Conservation (phyloP, 2,113 vertebrate species). For the Capreolus pygargus region DNA sequence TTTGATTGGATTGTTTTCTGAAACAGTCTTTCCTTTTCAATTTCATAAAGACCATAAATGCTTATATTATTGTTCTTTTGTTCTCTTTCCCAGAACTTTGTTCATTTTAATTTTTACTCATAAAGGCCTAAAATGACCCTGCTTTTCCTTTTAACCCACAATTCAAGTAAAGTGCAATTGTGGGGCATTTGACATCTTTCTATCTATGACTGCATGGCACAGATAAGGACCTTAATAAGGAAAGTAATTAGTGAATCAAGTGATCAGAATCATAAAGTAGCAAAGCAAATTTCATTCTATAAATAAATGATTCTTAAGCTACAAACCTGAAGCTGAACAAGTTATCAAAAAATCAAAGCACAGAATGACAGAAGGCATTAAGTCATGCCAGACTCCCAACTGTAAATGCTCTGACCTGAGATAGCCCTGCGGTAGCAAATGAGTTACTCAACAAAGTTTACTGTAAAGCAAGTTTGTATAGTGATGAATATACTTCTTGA, state of each 20-base stretch:
- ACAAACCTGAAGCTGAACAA: background rate
- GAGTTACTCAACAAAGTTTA: background rate
- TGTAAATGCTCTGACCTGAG: background rate
- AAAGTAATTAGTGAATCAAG: background rate
- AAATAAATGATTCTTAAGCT: slow-evolving; percentile 5
- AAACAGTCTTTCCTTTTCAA: slow-evolving; percentile 40
- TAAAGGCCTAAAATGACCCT: background rate
- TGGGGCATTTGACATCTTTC: slow-evolving; percentile 9
- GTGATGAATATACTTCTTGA: background rate
- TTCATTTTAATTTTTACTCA: slow-evolving; percentile 41
- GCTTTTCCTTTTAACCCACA: background rate
- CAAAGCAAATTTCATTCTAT: slow-evolving; percentile 30
- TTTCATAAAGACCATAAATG: slow-evolving; percentile 60
- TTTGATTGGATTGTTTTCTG: slow-evolving; percentile 66
- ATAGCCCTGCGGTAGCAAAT: background rate
- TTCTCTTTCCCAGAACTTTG: slow-evolving; percentile 40
- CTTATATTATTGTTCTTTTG: slow-evolving; percentile 35
- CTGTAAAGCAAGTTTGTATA: background rate
- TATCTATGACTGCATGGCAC: background rate
- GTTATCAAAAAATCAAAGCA: slow-evolving; percentile 6
- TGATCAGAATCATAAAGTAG: background rate
- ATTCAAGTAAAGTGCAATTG: background rate
- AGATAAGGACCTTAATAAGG: background rate
- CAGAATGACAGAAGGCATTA: background rate
- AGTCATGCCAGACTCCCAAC: background rate